Percentiles rank a stretch among this genome's conserved stretches.
Evolutionary conservation across 2,113 vertebrate genomes (phyloP).

Genomic region (Dascyllus trimaculatus): DNA sequence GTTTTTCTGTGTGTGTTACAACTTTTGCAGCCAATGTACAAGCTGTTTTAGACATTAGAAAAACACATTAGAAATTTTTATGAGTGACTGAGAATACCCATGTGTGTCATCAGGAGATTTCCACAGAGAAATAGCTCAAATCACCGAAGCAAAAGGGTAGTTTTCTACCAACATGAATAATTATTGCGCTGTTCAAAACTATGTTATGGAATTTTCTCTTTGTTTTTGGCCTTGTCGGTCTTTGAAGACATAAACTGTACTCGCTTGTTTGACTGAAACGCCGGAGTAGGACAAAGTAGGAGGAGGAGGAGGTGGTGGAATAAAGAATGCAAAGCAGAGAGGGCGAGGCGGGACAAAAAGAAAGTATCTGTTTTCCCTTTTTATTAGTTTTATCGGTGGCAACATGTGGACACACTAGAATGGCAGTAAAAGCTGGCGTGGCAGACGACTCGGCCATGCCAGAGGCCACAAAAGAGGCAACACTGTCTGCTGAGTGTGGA

Average conservation of each 20-base stretch:
- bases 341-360: constrained; percentile 34
- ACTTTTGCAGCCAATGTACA: background rate
- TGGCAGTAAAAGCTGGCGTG: constrained; percentile 53
- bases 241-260: constrained; percentile 16
- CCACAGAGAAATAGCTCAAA: constrained; percentile 21
- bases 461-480: constrained; percentile 70
- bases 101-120: constrained; percentile 26
- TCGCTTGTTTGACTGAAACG: constrained; percentile 14
- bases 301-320: constrained; percentile 14
- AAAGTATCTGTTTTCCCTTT: constrained; percentile 49
- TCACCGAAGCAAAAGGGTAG: constrained; percentile 34
- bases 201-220: constrained; percentile 17
- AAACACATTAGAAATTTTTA: background rate
- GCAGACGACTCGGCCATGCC: constrained; percentile 46
- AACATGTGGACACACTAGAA: constrained; percentile 56
- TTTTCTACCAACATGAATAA: constrained; percentile 41
- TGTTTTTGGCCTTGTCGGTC: constrained; percentile 41
- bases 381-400: constrained; percentile 61
- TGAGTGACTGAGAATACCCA: background rate
- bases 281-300: background rate
- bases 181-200: constrained; percentile 9
- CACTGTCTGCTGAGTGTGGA: constrained; percentile 56
- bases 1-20: background rate
- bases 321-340: constrained; percentile 57
- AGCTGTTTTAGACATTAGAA: background rate